phyloP scores from a whole-genome alignment of 2,113 vertebrate genomes.

The Corythornis madagascariensis region DNA sequence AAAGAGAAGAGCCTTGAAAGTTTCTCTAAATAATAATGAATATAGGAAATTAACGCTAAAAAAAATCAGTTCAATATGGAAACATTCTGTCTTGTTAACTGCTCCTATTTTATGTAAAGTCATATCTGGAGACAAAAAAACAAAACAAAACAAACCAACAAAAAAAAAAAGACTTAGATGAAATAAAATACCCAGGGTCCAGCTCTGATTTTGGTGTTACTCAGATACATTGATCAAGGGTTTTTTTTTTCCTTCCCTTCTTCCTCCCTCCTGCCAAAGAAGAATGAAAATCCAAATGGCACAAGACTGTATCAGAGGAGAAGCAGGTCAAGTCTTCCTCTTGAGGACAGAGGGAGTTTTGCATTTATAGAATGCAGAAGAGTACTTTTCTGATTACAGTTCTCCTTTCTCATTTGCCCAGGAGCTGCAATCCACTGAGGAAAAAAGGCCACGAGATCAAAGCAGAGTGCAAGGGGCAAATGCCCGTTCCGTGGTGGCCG shows the following conservation, averaged over 20 bases:
- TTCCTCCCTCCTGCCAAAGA: accelerated
- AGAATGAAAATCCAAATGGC: not conserved
- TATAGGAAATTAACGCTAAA: not conserved
- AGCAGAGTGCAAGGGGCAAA: not conserved
- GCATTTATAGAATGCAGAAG: not conserved
- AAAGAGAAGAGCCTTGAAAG: not conserved
- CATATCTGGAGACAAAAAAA: not conserved
- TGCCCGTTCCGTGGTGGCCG: not conserved
- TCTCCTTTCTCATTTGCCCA: not conserved
- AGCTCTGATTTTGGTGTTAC: not conserved
- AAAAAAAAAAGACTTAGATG: not conserved
- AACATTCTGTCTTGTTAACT: not conserved
- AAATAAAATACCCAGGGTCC: not conserved
- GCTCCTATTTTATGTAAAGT: not conserved
- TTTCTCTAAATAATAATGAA: not conserved
- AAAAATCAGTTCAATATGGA: not conserved
- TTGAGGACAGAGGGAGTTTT: not conserved
- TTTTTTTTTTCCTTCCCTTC: not conserved
- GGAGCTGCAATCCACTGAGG: not conserved
- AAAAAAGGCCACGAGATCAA: not conserved
- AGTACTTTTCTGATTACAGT: not conserved
- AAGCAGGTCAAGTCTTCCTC: not conserved
- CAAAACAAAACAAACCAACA: too few relatives aligned
- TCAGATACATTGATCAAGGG: not conserved
- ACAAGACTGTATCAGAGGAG: not conserved